Evolutionary conservation across 2,113 vertebrate species (phyloP).

Genomic region (Ascaphus truei): DNA sequence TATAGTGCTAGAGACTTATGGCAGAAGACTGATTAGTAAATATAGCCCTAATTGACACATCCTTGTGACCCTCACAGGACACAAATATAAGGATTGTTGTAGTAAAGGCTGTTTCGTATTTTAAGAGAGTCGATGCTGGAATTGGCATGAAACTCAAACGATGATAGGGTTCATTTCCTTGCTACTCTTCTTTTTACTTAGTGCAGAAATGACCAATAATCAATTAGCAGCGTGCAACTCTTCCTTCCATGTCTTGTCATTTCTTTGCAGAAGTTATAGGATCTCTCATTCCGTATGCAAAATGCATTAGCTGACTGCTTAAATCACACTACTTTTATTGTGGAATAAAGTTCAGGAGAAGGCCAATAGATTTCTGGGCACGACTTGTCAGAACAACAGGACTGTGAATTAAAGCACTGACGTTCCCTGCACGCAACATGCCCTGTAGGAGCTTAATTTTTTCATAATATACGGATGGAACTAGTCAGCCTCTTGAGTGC

Average conservation of each 20-base stretch:
- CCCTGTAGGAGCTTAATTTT: conserved; percentile 30
- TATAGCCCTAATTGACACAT: no score
- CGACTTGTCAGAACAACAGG: conserved; percentile 25
- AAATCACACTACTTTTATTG: conserved; percentile 35
- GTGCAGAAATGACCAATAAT: conserved; percentile 6
- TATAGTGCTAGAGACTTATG: no score
- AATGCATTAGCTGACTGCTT: conserved; percentile 5
- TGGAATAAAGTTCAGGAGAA: conserved; percentile 35
- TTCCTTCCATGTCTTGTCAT: neutral
- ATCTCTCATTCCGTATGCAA: conserved; percentile 17
- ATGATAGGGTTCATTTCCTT: neutral
- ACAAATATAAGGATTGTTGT: neutral
- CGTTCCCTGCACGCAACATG: conserved; percentile 16
- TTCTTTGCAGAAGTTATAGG: conserved; percentile 27
- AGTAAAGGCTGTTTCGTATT: neutral
- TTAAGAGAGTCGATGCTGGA: neutral
- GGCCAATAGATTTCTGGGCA: conserved; percentile 37
- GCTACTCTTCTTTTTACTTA: neutral
- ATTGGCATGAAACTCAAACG: neutral
- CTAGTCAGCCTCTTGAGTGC: conserved; percentile 7
- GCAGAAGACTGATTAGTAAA: no score
- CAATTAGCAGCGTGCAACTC: conserved; percentile 14
- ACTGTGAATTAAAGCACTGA: conserved; percentile 34
- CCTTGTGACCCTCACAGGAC: no score
- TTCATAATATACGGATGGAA: conserved; percentile 20